Percentiles rank a stretch among this genome's conserved stretches.
Evolutionary conservation across 37 sponge, comb jelly and placozoan genomes (phyloP).

Genomic region (Cliona cf. orientalis): DNA sequence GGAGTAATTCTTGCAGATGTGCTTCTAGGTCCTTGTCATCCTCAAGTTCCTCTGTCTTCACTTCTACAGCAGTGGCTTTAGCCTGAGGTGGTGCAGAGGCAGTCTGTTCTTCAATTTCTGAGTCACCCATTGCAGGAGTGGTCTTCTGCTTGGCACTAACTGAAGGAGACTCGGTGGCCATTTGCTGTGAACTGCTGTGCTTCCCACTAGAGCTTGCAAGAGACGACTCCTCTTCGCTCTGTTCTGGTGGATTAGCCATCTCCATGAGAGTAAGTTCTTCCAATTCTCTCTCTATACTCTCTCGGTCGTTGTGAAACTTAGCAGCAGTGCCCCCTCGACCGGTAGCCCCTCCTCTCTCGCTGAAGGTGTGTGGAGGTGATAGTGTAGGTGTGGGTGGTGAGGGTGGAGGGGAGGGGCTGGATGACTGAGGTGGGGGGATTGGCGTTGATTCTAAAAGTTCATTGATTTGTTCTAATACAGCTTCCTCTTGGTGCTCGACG

Average conservation of each 20-base stretch:
- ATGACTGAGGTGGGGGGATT: background rate
- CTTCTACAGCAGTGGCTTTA: background rate
- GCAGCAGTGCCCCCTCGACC: no score
- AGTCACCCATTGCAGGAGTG: no score
- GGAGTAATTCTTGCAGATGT: background rate
- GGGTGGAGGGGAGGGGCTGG: background rate
- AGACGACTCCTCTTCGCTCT: slow-evolving; percentile 14
- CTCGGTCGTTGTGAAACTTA: background rate
- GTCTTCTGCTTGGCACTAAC: no score
- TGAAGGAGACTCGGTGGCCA: no score
- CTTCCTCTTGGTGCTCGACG: slow-evolving; percentile 29
- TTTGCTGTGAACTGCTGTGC: no score
- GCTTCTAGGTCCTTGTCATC: background rate
- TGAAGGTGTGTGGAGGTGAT: background rate
- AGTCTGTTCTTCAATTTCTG: background rate
- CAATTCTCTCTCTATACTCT: slow-evolving; percentile 15
- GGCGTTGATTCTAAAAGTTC: slow-evolving; percentile 12
- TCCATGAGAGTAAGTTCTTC: slow-evolving; percentile 10
- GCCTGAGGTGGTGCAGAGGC: background rate
- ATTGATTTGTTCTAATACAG: slow-evolving; percentile 5
- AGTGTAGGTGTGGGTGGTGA: background rate
- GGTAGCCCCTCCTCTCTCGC: no score
- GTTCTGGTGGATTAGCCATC: background rate
- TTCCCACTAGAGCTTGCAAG: no score
- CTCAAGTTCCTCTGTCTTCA: background rate